Conservation (phyloP, 2,113 vertebrate genomes). For the Mobula birostris region DNA sequence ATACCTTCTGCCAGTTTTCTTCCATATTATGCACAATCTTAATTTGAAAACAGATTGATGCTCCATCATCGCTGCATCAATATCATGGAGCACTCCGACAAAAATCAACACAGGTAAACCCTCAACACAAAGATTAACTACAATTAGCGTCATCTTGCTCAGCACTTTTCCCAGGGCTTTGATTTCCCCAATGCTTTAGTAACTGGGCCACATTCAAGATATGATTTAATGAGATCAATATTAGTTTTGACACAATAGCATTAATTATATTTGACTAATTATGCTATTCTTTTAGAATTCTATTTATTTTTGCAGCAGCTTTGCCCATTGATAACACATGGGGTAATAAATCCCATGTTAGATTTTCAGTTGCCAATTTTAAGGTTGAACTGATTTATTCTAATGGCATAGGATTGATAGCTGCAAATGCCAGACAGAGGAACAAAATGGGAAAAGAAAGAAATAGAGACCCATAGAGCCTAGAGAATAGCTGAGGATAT, state of each 20-base stretch:
- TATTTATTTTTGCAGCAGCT: neutral
- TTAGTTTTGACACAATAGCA: neutral
- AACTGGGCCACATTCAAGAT: neutral
- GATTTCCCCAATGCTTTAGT: neutral
- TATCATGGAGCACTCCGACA: too few species aligned
- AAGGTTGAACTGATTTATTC: neutral
- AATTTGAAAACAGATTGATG: too few species aligned
- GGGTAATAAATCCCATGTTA: too few species aligned
- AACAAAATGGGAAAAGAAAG: neutral
- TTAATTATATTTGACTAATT: neutral
- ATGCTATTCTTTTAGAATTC: neutral
- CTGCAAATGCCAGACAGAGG: neutral
- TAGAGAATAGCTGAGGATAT: neutral
- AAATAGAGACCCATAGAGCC: neutral
- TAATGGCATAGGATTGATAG: neutral
- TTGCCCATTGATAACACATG: neutral
- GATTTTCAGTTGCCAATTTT: neutral
- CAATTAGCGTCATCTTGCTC: neutral
- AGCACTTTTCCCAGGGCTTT: neutral
- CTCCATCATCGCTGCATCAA: too few species aligned
- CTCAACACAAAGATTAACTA: too few species aligned
- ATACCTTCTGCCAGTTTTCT: too few species aligned
- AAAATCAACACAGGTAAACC: too few species aligned
- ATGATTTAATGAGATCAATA: neutral
- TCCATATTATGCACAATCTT: too few species aligned